A percentile compares a stretch with the other conserved stretches of the same genome.
Evolutionary conservation across 1,140 invertebrate species (phyloP).

Genomic region (Aradophagus sp.): DNA sequence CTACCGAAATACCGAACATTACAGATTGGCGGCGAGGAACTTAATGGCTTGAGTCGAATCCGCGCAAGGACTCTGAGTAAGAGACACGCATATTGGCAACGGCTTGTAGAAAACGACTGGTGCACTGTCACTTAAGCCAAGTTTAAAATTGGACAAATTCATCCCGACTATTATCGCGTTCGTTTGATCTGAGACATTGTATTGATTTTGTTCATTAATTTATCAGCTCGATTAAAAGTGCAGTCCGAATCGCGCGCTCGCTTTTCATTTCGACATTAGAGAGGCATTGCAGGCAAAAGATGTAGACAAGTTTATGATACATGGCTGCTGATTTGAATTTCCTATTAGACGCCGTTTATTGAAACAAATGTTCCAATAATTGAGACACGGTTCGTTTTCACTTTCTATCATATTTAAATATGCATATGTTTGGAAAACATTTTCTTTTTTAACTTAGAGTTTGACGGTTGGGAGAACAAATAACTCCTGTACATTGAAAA

Average conservation of each 20-base stretch:
- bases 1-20: no score
- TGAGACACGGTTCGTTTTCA: no score
- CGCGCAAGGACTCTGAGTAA: constrained; percentile 17
- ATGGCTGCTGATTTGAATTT: constrained; percentile 24
- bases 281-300: constrained; percentile 7
- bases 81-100: constrained; percentile 29
- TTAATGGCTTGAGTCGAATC: constrained; percentile 12
- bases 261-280: constrained; percentile 15
- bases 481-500: no score
- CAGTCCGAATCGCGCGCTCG: not conserved
- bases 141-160: constrained; percentile 39
- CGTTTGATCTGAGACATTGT: no score
- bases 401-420: no score
- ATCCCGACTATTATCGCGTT: constrained; percentile 4
- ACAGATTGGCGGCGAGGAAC: not conserved
- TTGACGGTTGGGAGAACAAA: no score
- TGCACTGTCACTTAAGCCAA: constrained; percentile 24
- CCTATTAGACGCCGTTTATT: constrained; percentile 6
- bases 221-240: constrained; percentile 3
- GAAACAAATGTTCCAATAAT: constrained; percentile 17
- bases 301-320: constrained; percentile 9
- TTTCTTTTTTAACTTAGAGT: no score
- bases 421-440: no score
- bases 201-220: no score
- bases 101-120: constrained; percentile 8